A percentile compares a stretch with the other conserved stretches of the same genome.
Conservation (phyloP, 2,797 vertebrate genomes). For the Myotis findleyi region DNA sequence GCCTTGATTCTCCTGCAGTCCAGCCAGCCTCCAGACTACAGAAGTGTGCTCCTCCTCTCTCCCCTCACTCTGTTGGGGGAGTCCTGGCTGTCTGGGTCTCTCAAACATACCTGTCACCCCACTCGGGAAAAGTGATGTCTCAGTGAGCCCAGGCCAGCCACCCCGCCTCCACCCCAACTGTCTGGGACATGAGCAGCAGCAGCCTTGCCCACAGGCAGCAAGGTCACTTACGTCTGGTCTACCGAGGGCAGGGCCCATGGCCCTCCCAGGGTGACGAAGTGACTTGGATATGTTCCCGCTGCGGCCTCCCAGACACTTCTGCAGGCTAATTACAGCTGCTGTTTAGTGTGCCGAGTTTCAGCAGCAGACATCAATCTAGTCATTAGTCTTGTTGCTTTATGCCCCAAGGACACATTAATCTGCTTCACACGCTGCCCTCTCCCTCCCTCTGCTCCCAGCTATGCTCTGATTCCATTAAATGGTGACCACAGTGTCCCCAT, state of each 20-base stretch:
- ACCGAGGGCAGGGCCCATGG: constrained; percentile 47
- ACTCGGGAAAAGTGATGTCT: neutral
- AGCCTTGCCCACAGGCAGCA: neutral
- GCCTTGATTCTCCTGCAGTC: neutral
- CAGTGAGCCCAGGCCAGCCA: neutral
- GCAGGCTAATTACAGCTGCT: constrained; percentile 81
- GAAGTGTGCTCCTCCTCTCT: neutral
- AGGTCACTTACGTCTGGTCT: constrained; percentile 15
- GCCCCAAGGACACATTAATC: constrained; percentile 81
- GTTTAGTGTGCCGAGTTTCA: constrained; percentile 80
- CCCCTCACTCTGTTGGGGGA: neutral
- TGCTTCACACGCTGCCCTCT: constrained; percentile 61
- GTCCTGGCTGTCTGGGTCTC: neutral
- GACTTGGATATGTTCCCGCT: constrained; percentile 64
- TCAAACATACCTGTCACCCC: neutral
- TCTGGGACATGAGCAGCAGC: constrained; percentile 10
- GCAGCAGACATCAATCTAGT: constrained; percentile 83
- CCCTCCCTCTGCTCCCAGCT: constrained; percentile 58
- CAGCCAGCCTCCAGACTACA: neutral
- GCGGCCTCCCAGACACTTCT: constrained; percentile 82
- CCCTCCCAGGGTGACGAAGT: constrained; percentile 58
- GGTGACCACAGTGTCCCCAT: neutral
- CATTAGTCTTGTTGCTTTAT: constrained; percentile 82
- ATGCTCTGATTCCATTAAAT: constrained; percentile 14
- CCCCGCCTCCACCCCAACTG: neutral